Base-by-base conservation (phyloP, 2,797 vertebrate genomes). In the Agapornis canus region DNA sequence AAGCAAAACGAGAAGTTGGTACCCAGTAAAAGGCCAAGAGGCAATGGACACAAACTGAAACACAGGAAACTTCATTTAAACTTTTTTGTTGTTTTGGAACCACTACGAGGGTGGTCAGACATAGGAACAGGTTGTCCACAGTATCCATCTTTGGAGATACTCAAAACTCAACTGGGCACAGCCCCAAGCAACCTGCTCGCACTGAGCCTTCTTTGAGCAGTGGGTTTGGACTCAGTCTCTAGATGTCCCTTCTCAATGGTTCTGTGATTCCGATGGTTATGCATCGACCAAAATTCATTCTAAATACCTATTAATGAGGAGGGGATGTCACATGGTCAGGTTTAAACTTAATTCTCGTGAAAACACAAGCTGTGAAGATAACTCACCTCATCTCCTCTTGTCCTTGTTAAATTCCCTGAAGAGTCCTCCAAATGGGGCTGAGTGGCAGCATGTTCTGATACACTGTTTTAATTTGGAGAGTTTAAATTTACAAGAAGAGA, bases 301-400 rank as follows among this genome's bases (percentile, higher is more conserved):
- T 59, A 57, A 75, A 3, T 26, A 66, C 47, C 22, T 64, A 19
- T 27, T 57, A 85, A 26, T 16, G 43, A 22, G 13, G 45, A 52
- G 22, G 77, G 27, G 22, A 75, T 31, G 31, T 23, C 64, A 82
- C 26, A 35, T 9, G 39, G 18, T 59, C 27, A 47, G 27, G 31
- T 80, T 65, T 71, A 87, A 69, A 48, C 0, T 6, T 10, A n/a
- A 42, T 40, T 35, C 8, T 51, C 59, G 8, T 59, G 22, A 60
- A 89, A 79, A 91, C 60, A 64, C 4, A 91, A 21, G 45, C 0
- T 3, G 15, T 56, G 81, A 90, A 73, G 52, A 54, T 59, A 82
- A 90, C 95, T 96, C 96, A 99, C 99, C 98, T 98, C 98, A 82
- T 98, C 98, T 0, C 95, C 90, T 95, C 97, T 96, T 91, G 93